Base-by-base conservation (phyloP, 2,888 invertebrate genomes). In the Drosophila ezoana region DNA sequence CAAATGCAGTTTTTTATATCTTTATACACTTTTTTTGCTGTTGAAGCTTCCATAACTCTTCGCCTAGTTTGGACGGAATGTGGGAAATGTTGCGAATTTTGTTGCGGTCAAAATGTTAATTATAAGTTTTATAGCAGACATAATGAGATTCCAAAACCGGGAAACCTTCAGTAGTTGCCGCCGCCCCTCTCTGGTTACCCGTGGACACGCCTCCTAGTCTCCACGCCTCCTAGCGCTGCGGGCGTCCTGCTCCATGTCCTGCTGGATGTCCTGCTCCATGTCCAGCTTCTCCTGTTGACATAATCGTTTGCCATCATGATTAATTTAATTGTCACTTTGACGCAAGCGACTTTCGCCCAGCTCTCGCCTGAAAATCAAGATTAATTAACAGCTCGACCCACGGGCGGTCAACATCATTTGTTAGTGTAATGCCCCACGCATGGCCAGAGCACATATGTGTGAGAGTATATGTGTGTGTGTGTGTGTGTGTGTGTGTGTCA, bases 271-370 rank as follows among this genome's bases (percentile, higher is more conserved):
- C 40, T 16, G 16, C 14, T 28, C 16, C 1, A 11, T 28, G 43
- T 67, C 59, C 51, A 33, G 40, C 37, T 45, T 38, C 66, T 75
- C 70, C 76, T 84, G 89, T 89, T 87, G 87, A 85, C 87, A 89
- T 89, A 89, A 88, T 89, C 89, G 86, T 89, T 79, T 82, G 86
- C 72, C 84, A 78, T 69, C 80, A 77, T 90, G 90, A 90, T 90
- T 90, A 86, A 90, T 90, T 90, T 90, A 90, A 90, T 90, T 90
- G 90, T 90, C 89, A 90, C 84, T 90, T 89, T 89, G 82, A 89
- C 76, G 81, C 73, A 78, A 89, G 77, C 67, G 35, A 44, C 59
- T 38, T 53, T 60, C 28, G 51, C 37, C 14, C 54, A 37, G 11
- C 32, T 11, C 58, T 48, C 23, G 23, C 23, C 5, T 23, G 23